Base-by-base conservation (phyloP, 2,888 invertebrate genomes). In the Orchesella flavescens region DNA sequence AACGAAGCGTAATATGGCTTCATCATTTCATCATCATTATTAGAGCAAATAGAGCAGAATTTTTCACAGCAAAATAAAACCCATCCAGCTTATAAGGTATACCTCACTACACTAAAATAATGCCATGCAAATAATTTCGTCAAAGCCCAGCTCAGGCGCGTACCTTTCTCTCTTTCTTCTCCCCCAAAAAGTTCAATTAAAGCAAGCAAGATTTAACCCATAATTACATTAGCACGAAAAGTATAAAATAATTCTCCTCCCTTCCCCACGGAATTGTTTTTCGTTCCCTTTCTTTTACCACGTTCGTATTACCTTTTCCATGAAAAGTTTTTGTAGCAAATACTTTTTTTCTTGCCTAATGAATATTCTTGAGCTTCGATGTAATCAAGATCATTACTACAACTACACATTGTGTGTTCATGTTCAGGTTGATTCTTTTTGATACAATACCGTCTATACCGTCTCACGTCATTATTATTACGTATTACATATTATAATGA, bases 151-250 rank as follows among this genome's bases (percentile, higher is more conserved):
- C 7, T 7, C 34, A 34, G 34, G 34, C 34, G 34, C 34, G 7
- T 34, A 34, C 3, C 34, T 34, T 34, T 34, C 34, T 34, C 34
- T 34, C 7, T 34, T 7, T 34, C 34, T 34, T 34, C 34, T 34
- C 34, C 34, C 34, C 34, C 34, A 59, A 71, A 46, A 82, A 73
- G 74, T 82, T 84, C 78, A 84, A 84, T 84, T 82, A 84, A 85
- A 85, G 46, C 75, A 49, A 59, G 72, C 69, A 75, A 74, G 82
- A 82, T 83, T 75, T 85, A 85, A 79, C 85, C 85, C 79, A 79
- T 85, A 85, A 85, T 85, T 85, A 85, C 79, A 83, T 83, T 83
- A 85, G 85, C 82, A 79, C 78, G 82, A 82, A 79, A 77, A 75
- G 65, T 82, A 84, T 82, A 69, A 84, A 84, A 81, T 84, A 74